phyloP scores from a whole-genome alignment of 2,113 vertebrate species.

The Lucifuga dentata region DNA sequence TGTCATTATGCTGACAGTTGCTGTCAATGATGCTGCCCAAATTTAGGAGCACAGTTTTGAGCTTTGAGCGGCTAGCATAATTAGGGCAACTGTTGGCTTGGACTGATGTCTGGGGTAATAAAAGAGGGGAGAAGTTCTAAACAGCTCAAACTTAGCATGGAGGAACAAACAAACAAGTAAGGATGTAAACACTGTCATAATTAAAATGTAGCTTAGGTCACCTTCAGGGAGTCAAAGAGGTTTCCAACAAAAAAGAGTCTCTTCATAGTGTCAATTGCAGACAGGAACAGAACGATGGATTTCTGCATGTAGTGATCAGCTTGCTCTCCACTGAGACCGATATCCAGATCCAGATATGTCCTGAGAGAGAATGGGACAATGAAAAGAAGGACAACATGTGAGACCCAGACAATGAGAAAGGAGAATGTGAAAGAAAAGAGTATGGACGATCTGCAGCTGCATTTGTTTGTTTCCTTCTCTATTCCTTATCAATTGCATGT shows the following conservation, averaged over 20 bases:
- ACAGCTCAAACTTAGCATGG: no score
- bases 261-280: conserved; percentile 80
- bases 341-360: conserved; percentile 85
- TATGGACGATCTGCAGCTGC: no score
- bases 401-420: no score
- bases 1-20: conserved; percentile 20
- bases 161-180: no score
- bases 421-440: no score
- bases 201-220: conserved; percentile 62
- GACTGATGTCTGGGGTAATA: conserved; percentile 29
- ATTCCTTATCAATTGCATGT: no score
- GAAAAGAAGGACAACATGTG: no score
- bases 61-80: conserved; percentile 23
- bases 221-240: conserved; percentile 91
- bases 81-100: conserved; percentile 22
- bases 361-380: conserved; percentile 65
- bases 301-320: conserved; percentile 81
- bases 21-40: neutral
- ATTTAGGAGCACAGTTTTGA: conserved; percentile 9
- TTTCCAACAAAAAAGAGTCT: conserved; percentile 88
- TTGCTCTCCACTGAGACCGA: conserved; percentile 86
- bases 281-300: conserved; percentile 73
- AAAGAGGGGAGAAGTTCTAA: conserved; percentile 2
- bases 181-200: neutral
- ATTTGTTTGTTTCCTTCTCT: no score